Evolutionary conservation across 1,140 invertebrate genomes (phyloP).

Genomic region (Drosophila virilis): DNA sequence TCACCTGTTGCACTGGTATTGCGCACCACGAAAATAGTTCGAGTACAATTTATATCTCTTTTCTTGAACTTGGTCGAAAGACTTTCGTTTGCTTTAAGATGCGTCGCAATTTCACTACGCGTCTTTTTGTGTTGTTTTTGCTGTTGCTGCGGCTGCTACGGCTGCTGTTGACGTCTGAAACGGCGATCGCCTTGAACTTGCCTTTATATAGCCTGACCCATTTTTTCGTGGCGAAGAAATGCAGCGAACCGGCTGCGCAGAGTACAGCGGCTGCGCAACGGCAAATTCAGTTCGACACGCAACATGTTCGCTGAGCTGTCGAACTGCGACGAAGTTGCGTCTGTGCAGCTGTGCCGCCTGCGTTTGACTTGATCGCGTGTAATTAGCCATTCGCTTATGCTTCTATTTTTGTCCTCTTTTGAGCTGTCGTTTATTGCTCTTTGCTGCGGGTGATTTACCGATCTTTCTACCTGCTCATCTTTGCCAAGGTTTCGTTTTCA

Average conservation of each 20-base stretch:
- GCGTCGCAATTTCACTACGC: constrained; percentile 36
- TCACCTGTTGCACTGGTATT: constrained; percentile 63
- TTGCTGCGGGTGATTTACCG: constrained; percentile 56
- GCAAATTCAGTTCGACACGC: background rate
- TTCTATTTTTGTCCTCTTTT: constrained; percentile 24
- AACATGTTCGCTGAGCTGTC: constrained; percentile 51
- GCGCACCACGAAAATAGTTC: constrained; percentile 2
- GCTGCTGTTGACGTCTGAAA: constrained; percentile 72
- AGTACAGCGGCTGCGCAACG: constrained; percentile 17
- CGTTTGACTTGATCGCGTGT: constrained; percentile 20
- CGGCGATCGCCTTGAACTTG: constrained; percentile 86
- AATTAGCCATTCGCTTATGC: constrained; percentile 31
- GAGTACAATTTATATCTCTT: constrained; percentile 36
- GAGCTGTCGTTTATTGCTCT: constrained; percentile 60
- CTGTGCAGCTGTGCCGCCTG: constrained; percentile 14
- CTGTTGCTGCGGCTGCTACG: constrained; percentile 11
- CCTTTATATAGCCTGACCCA: constrained; percentile 86
- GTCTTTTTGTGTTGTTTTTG: constrained; percentile 14
- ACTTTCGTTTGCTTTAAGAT: constrained; percentile 38
- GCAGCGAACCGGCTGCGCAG: constrained; percentile 44
- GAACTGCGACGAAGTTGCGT: constrained; percentile 11
- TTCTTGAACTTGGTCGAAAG: constrained; percentile 19
- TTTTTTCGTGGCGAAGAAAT: constrained; percentile 78
- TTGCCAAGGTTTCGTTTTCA: constrained; percentile 64
- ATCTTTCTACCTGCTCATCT: constrained; percentile 40